Percentiles rank a stretch among this genome's conserved stretches.
phyloP scores from a whole-genome alignment of 2,113 vertebrate species.

The Ceuthmochares aereus region DNA sequence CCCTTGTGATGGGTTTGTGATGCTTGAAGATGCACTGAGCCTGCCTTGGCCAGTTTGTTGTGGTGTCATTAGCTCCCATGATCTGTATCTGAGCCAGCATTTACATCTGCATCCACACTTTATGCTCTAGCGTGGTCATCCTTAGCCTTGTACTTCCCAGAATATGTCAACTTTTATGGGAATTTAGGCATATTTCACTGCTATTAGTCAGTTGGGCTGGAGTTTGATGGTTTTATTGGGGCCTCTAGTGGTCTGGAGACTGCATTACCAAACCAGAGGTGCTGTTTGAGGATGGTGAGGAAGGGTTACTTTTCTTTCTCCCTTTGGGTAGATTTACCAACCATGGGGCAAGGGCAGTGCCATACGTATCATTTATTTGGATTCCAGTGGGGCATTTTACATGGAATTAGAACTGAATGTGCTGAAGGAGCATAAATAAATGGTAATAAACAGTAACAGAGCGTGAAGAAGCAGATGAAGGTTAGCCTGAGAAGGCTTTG shows the following conservation, averaged over 20 bases:
- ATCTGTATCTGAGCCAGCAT: neutral
- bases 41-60: neutral
- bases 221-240: slow-evolving; percentile 44
- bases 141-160: neutral
- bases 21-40: neutral
- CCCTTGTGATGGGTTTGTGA: neutral
- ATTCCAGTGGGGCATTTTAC: neutral
- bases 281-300: neutral
- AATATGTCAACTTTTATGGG: neutral
- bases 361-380: neutral
- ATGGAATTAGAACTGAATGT: neutral
- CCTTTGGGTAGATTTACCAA: neutral
- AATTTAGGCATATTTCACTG: neutral
- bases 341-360: neutral
- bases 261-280: neutral
- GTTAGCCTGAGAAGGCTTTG: neutral
- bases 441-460: neutral
- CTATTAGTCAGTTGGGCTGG: neutral
- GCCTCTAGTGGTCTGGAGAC: slow-evolving; percentile 55
- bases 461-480: slow-evolving; percentile 37
- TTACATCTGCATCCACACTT: neutral
- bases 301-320: neutral
- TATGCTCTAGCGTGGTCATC: neutral
- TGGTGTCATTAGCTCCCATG: neutral
- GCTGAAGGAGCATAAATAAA: slow-evolving; percentile 16